These are phyloP conservation scores for Agapetus fuscipes DNA, from an alignment of 2,888 invertebrate species.

Conservation along the genomic window DNA sequence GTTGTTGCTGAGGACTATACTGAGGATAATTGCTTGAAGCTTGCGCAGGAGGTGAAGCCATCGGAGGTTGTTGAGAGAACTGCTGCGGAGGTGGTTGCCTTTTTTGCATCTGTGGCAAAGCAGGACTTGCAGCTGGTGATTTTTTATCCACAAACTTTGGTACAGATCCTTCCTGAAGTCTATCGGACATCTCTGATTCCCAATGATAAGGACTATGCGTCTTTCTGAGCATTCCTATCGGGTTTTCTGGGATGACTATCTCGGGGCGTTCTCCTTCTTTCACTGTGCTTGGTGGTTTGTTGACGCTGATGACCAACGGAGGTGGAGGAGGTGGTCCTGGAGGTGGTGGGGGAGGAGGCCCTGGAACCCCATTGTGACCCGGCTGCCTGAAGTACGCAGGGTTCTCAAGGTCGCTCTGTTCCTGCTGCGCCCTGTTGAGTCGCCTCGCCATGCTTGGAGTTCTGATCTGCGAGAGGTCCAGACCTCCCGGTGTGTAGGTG, in stretches of 20 bases:
- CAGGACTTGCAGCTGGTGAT: constrained; percentile 34
- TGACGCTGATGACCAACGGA: constrained; percentile 46
- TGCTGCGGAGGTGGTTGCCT: constrained; percentile 37
- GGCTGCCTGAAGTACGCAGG: constrained; percentile 26
- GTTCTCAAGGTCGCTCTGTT: constrained; percentile 46
- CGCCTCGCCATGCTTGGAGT: constrained; percentile 85
- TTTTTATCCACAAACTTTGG: constrained; percentile 42
- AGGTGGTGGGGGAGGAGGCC: constrained; percentile 39
- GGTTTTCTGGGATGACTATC: constrained; percentile 65
- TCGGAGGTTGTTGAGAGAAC: constrained; percentile 29
- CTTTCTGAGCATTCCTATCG: constrained; percentile 58
- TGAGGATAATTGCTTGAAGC: constrained; percentile 28
- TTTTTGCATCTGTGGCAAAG: constrained; percentile 35
- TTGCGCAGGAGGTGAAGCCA: constrained; percentile 30
- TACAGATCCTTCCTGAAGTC: constrained; percentile 39
- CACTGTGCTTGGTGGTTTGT: constrained; percentile 37
- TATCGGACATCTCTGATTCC: constrained; percentile 49
- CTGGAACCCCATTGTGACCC: constrained; percentile 24
- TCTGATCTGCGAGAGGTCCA: constrained; percentile 81
- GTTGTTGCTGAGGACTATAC: constrained; percentile 29
- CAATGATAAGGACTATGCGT: constrained; percentile 59
- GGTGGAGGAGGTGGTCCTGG: constrained; percentile 50
- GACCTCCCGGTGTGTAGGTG: constrained; percentile 91
- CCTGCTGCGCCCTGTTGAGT: constrained; percentile 53
- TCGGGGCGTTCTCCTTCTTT: constrained; percentile 55